Evolutionary conservation across 2,797 vertebrate genomes (phyloP).

Genomic region (Schizothorax lantsangensis): DNA sequence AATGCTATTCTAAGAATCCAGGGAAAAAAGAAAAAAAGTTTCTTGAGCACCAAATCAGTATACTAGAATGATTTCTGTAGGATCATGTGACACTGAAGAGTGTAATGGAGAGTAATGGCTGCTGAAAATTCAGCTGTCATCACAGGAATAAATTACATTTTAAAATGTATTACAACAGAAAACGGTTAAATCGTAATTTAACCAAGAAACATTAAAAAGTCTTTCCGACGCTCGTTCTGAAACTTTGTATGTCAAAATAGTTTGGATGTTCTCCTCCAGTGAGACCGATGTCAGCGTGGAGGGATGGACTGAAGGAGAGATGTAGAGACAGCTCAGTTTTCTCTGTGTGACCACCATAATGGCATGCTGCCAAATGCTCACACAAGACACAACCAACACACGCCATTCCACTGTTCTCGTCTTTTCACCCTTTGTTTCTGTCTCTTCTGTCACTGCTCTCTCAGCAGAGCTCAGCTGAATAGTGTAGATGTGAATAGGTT

Average conservation of each 20-base stretch:
- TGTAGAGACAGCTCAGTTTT: constrained; percentile 75
- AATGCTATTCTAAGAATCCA: too few relatives aligned
- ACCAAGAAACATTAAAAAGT: neutral
- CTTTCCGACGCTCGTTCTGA: neutral
- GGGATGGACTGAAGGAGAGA: constrained; percentile 43
- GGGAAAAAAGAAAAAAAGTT: neutral
- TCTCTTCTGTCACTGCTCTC: constrained; percentile 11
- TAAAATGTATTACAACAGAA: neutral
- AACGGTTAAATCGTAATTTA: neutral
- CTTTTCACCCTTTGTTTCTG: constrained; percentile 33
- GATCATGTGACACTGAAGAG: neutral
- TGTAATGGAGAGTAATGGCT: neutral
- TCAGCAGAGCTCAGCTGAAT: constrained; percentile 14
- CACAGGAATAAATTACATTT: neutral
- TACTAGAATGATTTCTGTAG: neutral
- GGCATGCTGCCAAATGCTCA: constrained; percentile 69
- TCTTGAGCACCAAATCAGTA: neutral
- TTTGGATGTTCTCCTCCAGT: neutral
- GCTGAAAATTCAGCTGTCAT: neutral
- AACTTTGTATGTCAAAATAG: neutral
- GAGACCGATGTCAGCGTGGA: constrained; percentile 7
- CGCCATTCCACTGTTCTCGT: constrained; percentile 17
- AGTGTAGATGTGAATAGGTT: neutral
- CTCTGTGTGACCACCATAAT: constrained; percentile 76
- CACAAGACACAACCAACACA: constrained; percentile 66